These are phyloP conservation scores for Pocota personata DNA, from an alignment of 2,888 invertebrate species.

Conservation along the genomic window DNA sequence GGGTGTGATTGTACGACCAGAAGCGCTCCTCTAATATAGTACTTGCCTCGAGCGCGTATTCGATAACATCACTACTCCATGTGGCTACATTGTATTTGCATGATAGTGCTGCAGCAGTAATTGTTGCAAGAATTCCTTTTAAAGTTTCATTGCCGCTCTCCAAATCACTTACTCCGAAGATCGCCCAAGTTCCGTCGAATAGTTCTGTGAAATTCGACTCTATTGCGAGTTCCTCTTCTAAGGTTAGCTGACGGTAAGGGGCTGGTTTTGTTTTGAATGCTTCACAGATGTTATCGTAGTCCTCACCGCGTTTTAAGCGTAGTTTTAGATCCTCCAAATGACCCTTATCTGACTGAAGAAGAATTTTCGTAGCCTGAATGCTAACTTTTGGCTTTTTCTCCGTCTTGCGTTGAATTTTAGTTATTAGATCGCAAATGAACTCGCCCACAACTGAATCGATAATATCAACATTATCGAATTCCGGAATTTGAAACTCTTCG, in stretches of 20 bases:
- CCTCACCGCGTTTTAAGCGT: slow-evolving; percentile 78
- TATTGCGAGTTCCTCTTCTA: slow-evolving; percentile 84
- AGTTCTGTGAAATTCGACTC: slow-evolving; percentile 85
- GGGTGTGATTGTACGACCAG: slow-evolving; percentile 78
- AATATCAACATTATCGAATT: slow-evolving; percentile 76
- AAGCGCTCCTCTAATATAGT: slow-evolving; percentile 78
- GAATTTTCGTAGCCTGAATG: slow-evolving; percentile 78
- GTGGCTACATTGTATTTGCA: slow-evolving; percentile 84
- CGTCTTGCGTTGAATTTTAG: slow-evolving; percentile 69
- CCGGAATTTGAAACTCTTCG: slow-evolving; percentile 76
- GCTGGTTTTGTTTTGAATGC: slow-evolving; percentile 83
- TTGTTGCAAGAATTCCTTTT: slow-evolving; percentile 76
- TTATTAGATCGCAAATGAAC: slow-evolving; percentile 76
- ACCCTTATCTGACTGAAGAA: slow-evolving; percentile 78
- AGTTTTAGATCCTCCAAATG: slow-evolving; percentile 78
- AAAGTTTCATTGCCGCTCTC: slow-evolving; percentile 78
- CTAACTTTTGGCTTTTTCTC: slow-evolving; percentile 76
- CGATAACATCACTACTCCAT: slow-evolving; percentile 86
- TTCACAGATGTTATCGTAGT: slow-evolving; percentile 81
- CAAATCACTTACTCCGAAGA: slow-evolving; percentile 84
- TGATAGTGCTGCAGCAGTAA: slow-evolving; percentile 83
- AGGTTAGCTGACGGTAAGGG: slow-evolving; percentile 76
- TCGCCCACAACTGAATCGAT: slow-evolving; percentile 76
- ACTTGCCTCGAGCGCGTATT: slow-evolving; percentile 84
- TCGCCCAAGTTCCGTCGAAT: slow-evolving; percentile 85